These are phyloP conservation scores for Ciconia stormi DNA, from an alignment of 2,113 vertebrate genomes.

Conservation along the genomic window DNA sequence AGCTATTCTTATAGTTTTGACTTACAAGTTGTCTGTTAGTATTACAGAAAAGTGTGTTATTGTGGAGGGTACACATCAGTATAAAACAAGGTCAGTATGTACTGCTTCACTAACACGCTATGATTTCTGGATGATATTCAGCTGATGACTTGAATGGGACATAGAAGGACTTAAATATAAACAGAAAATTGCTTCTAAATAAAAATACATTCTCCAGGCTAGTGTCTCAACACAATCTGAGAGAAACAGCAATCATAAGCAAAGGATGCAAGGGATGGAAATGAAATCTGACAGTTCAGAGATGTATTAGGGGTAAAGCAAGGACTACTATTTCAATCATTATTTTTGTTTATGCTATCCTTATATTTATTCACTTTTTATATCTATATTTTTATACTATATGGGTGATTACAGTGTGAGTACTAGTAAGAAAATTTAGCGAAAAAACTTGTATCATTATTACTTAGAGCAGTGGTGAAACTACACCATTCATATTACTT, in stretches of 20 bases:
- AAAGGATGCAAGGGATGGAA: not conserved
- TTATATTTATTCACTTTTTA: not conserved
- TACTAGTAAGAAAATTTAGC: not conserved
- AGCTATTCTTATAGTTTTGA: not conserved
- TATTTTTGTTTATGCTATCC: not conserved
- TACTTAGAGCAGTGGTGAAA: not conserved
- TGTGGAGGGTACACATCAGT: not conserved
- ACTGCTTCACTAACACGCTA: fast-evolving
- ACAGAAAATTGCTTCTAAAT: not conserved
- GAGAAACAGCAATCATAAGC: not conserved
- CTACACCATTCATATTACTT: not conserved
- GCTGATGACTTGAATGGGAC: not conserved
- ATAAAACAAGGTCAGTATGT: not conserved
- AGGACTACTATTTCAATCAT: not conserved
- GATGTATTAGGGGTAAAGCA: not conserved
- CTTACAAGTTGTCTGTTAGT: not conserved
- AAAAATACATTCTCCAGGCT: not conserved
- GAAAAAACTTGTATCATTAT: not conserved
- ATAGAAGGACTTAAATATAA: not conserved
- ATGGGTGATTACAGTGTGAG: not conserved
- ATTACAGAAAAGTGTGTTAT: not conserved
- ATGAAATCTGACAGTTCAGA: not conserved
- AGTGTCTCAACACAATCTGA: not conserved
- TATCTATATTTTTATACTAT: not conserved
- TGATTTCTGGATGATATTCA: not conserved